phyloP scores from a whole-genome alignment of 2,888 invertebrate genomes.

The Anticlea derivata region DNA sequence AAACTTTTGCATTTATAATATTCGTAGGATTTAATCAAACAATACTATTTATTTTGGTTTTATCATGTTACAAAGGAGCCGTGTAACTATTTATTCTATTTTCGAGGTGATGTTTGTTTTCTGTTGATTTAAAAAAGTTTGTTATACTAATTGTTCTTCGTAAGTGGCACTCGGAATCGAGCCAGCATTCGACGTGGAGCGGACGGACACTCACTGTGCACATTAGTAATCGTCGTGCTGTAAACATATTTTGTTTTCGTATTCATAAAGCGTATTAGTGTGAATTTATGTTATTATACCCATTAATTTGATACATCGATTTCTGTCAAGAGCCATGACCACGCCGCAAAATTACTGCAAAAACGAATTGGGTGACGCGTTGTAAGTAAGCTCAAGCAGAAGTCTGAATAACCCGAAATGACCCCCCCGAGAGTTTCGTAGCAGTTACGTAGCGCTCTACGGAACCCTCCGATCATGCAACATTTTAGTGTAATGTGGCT shows the following conservation, averaged over 20 bases:
- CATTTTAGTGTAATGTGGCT: conserved; percentile 81
- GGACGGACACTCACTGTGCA: conserved; percentile 73
- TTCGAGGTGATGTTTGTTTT: conserved; percentile 7
- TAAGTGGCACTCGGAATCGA: conserved; percentile 52
- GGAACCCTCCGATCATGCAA: conserved; percentile 76
- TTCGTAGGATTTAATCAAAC: too few species aligned
- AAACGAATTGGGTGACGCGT: conserved; percentile 57
- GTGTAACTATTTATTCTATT: background rate
- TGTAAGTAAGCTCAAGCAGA: conserved; percentile 60
- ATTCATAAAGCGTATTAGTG: conserved; percentile 80
- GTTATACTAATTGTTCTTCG: conserved; percentile 21
- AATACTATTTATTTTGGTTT: background rate
- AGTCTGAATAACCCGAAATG: conserved; percentile 60
- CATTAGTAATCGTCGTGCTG: conserved; percentile 83
- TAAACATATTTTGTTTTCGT: conserved; percentile 77
- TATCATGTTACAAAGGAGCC: background rate
- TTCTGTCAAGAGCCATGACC: conserved; percentile 70
- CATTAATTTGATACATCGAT: conserved; percentile 69
- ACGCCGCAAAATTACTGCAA: conserved; percentile 48
- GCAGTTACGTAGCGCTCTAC: conserved; percentile 56
- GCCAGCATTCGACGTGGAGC: conserved; percentile 66
- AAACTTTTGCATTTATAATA: too few species aligned
- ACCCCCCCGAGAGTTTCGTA: conserved; percentile 71
- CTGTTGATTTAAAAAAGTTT: conserved; percentile 9
- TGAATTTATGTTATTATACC: conserved; percentile 77